A percentile compares a stretch with the other conserved stretches of the same genome.
These are phyloP conservation scores for Ostrea denselamellosa DNA, from an alignment of 1,140 invertebrate species.

Conservation along the genomic window DNA sequence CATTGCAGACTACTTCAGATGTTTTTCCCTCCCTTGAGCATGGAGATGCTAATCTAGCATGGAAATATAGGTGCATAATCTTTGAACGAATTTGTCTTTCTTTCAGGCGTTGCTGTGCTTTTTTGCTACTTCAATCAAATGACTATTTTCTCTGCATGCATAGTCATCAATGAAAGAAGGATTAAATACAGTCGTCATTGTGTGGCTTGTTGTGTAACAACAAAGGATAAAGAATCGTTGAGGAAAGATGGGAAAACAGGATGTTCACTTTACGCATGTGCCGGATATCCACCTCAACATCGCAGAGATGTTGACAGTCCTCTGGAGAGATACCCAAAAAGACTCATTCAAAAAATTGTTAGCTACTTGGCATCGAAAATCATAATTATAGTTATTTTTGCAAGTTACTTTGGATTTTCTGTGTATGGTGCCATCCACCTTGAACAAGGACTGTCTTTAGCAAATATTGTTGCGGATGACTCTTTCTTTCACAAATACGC, in stretches of 20 bases:
- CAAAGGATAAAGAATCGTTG: constrained; percentile 37
- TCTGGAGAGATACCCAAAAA: constrained; percentile 45
- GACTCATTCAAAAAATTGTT: constrained; percentile 44
- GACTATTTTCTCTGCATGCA: constrained; percentile 54
- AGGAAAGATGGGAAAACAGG: constrained; percentile 43
- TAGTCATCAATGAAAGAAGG: constrained; percentile 53
- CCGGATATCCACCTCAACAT: constrained; percentile 27
- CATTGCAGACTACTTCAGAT: too few species aligned
- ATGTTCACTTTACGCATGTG: constrained; percentile 29
- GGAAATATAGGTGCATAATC: too few species aligned
- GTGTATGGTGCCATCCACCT: constrained; percentile 92
- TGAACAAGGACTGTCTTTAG: constrained; percentile 89
- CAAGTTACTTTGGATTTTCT: constrained; percentile 89
- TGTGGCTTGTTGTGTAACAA: constrained; percentile 50
- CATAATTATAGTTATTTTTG: constrained; percentile 89
- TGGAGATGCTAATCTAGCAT: too few species aligned
- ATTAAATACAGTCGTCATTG: constrained; percentile 49
- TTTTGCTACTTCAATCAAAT: constrained; percentile 51
- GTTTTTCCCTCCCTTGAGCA: too few species aligned
- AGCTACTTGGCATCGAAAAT: constrained; percentile 64
- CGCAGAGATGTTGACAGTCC: constrained; percentile 49
- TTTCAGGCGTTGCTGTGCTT: constrained; percentile 55
- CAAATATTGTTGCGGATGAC: constrained; percentile 74
- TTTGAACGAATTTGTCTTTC: constrained; percentile 47
- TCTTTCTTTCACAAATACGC: constrained; percentile 69